Percentiles rank a stretch among this genome's conserved stretches.
phyloP scores from a whole-genome alignment of 1,140 invertebrate species.

The Grapholita molesta region DNA sequence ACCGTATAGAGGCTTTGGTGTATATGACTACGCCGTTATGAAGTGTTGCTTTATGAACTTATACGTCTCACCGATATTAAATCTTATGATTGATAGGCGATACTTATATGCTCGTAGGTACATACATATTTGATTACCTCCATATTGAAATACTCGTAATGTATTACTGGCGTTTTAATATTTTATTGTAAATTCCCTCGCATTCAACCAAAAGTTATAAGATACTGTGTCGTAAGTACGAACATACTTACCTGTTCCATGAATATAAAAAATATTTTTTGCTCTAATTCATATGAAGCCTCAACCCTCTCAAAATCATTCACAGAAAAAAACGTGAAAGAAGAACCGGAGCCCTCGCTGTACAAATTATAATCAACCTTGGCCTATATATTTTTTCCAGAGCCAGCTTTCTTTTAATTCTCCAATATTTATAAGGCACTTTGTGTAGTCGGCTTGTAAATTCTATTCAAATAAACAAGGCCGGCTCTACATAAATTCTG shows the following conservation, averaged over 20 bases:
- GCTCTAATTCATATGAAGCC: constrained; percentile 7
- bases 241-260: not conserved
- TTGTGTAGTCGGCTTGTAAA: constrained; percentile 27
- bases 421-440: constrained; percentile 25
- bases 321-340: constrained; percentile 13
- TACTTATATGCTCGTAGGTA: not conserved
- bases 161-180: not conserved
- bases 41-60: constrained; percentile 16
- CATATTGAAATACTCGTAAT: not conserved
- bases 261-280: not conserved
- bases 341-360: constrained; percentile 1
- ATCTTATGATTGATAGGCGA: not conserved
- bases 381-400: constrained; percentile 7
- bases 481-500: constrained; percentile 25
- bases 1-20: not conserved
- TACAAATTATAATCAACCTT: constrained; percentile 15
- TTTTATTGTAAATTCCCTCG: not conserved
- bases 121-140: not conserved
- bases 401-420: constrained; percentile 24
- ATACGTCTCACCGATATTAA: not conserved
- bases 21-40: constrained; percentile 6
- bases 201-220: not conserved
- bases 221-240: not conserved
- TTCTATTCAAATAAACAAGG: constrained; percentile 29
- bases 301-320: constrained; percentile 17